phyloP scores from a whole-genome alignment of 2,113 vertebrate species.

The Lagopus muta region DNA sequence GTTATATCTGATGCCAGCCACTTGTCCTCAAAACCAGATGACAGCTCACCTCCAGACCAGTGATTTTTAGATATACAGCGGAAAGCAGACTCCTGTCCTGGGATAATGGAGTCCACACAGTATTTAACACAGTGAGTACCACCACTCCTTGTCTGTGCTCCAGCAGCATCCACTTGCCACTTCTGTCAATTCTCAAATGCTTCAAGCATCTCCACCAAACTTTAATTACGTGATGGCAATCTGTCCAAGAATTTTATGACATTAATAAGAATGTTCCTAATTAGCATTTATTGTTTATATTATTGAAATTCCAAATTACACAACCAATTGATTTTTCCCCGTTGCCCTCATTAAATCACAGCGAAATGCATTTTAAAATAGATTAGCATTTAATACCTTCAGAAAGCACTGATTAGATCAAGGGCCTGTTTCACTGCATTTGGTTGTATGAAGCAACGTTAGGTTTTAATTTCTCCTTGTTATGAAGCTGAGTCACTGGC shows the following conservation, averaged over 20 bases:
- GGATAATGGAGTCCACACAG: background rate
- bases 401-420: slow-evolving; percentile 68
- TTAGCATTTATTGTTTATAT: slow-evolving; percentile 74
- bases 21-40: background rate
- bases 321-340: slow-evolving; percentile 70
- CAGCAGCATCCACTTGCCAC: background rate
- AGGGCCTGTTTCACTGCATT: slow-evolving; percentile 45
- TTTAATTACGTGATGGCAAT: slow-evolving; percentile 50
- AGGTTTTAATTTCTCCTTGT: slow-evolving; percentile 58
- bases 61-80: background rate
- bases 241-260: slow-evolving; percentile 55
- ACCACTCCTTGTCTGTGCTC: background rate
- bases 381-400: slow-evolving; percentile 72
- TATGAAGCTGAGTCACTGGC: slow-evolving; percentile 41
- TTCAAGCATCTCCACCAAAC: slow-evolving; percentile 23
- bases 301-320: slow-evolving; percentile 68
- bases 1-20: background rate
- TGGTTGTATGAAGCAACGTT: background rate
- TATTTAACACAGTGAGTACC: background rate
- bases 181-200: background rate
- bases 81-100: background rate
- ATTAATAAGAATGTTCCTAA: slow-evolving; percentile 66
- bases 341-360: slow-evolving; percentile 57
- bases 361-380: slow-evolving; percentile 68
- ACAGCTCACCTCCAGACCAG: background rate